Base-by-base conservation (phyloP, 2,888 invertebrate species). In the Raillietiella orientalis region DNA sequence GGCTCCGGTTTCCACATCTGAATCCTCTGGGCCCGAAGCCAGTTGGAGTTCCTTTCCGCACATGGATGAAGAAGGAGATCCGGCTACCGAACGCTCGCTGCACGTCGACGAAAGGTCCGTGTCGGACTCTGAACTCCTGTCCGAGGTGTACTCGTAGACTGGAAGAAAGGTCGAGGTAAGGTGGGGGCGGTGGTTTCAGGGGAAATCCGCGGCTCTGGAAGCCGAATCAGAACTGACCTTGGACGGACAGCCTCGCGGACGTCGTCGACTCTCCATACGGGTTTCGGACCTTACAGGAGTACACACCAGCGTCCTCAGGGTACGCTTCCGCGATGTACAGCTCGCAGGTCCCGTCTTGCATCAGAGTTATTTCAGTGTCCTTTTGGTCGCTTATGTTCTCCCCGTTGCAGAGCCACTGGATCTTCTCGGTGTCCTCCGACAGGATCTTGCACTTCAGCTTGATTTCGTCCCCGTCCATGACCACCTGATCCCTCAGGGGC, bases 111-210 rank as follows among this genome's bases (percentile, higher is more conserved):
- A n/a, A n/a, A n/a, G n/a, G n/a, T n/a, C n/a, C n/a, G n/a, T n/a
- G n/a, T n/a, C n/a, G n/a, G n/a, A n/a, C n/a, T n/a, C n/a, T n/a
- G n/a, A n/a, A n/a, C n/a, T n/a, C n/a, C n/a, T n/a, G n/a, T n/a
- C n/a, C n/a, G n/a, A n/a, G n/a, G 75, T 59, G 48, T 82, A 84
- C 55, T 84, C 84, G 47, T 72, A 82, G 23, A 79, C 79, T 77
- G 50, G 29, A 57, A 53, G 30, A 21, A 16, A 29, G 19, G n/a
- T n/a, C n/a, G n/a, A n/a, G n/a, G n/a, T n/a, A n/a, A n/a, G n/a
- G n/a, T n/a, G n/a, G n/a, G n/a, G n/a, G n/a, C n/a, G n/a, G n/a
- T n/a, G n/a, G n/a, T n/a, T n/a, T n/a, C n/a, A n/a, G n/a, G n/a
- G n/a, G n/a, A n/a, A n/a, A n/a, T n/a, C n/a, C n/a, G n/a, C n/a